Conservation (phyloP, 2,113 vertebrate species). For the Pimephales promelas region DNA sequence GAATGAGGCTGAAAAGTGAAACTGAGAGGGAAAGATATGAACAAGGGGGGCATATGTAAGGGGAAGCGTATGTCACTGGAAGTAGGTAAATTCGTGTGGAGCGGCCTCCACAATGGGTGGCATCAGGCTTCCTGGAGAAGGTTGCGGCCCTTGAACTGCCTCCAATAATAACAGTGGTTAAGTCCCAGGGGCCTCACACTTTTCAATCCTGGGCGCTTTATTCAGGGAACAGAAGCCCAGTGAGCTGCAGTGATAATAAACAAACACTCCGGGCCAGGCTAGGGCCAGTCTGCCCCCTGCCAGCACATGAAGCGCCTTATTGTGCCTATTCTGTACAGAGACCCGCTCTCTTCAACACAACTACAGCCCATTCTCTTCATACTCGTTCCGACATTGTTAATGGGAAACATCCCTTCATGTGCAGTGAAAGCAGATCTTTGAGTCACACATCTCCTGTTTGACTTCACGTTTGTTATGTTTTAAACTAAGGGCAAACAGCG, state of each 20-base stretch:
- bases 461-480: slow-evolving; percentile 20
- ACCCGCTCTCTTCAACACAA: slow-evolving; percentile 35
- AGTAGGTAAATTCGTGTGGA: slow-evolving; percentile 54
- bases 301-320: slow-evolving; percentile 53
- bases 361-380: slow-evolving; percentile 13
- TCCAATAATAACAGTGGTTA: slow-evolving; percentile 60
- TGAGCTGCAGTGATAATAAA: slow-evolving; percentile 59
- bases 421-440: slow-evolving; percentile 36
- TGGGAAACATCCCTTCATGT: too few relatives aligned
- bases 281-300: slow-evolving; percentile 53
- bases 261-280: slow-evolving; percentile 56
- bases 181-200: slow-evolving; percentile 59
- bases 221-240: slow-evolving; percentile 59
- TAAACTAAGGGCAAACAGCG: slow-evolving; percentile 14
- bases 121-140: slow-evolving; percentile 56
- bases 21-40: slow-evolving; percentile 32
- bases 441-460: slow-evolving; percentile 26
- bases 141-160: slow-evolving; percentile 55
- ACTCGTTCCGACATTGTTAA: slow-evolving; percentile 18
- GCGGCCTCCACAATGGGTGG: slow-evolving; percentile 60
- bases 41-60: slow-evolving; percentile 30
- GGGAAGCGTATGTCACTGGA: slow-evolving; percentile 29
- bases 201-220: slow-evolving; percentile 53
- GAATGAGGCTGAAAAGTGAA: slow-evolving; percentile 18
- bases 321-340: slow-evolving; percentile 49